Evolutionary conservation across 2,888 invertebrate species (phyloP).

Genomic region (Papilio demoleus): DNA sequence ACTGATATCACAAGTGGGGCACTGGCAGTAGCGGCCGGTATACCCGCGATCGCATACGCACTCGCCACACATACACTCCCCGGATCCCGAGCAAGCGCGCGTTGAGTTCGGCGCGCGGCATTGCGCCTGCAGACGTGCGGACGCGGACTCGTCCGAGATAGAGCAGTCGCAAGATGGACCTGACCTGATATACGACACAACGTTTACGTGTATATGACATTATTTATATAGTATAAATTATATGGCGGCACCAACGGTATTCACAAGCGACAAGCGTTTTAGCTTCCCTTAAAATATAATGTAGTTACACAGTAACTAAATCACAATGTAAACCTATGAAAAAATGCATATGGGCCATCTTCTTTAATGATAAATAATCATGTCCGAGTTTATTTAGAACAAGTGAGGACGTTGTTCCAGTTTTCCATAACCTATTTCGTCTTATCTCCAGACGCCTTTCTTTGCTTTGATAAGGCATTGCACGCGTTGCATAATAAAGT

Average conservation of each 20-base stretch:
- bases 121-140: constrained; percentile 65
- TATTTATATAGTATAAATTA: no score
- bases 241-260: no score
- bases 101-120: constrained; percentile 70
- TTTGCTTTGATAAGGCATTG: constrained; percentile 17
- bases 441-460: constrained; percentile 25
- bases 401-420: constrained; percentile 13
- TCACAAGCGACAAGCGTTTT: no score
- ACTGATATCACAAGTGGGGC: constrained; percentile 80
- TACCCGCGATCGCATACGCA: constrained; percentile 87
- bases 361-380: not conserved
- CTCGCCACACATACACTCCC: constrained; percentile 90
- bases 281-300: no score
- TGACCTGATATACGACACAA: constrained; percentile 63
- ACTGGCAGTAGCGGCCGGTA: constrained; percentile 85
- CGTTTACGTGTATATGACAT: no score
- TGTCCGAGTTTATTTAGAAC: not conserved
- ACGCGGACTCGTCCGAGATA: constrained; percentile 69
- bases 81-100: constrained; percentile 86
- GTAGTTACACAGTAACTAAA: no score
- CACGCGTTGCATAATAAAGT: constrained; percentile 4
- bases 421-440: constrained; percentile 28
- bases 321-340: no score
- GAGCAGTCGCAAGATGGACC: constrained; percentile 83
- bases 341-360: no score